Base-by-base conservation (phyloP, 2,888 invertebrate genomes). In the Encarsia formosa region DNA sequence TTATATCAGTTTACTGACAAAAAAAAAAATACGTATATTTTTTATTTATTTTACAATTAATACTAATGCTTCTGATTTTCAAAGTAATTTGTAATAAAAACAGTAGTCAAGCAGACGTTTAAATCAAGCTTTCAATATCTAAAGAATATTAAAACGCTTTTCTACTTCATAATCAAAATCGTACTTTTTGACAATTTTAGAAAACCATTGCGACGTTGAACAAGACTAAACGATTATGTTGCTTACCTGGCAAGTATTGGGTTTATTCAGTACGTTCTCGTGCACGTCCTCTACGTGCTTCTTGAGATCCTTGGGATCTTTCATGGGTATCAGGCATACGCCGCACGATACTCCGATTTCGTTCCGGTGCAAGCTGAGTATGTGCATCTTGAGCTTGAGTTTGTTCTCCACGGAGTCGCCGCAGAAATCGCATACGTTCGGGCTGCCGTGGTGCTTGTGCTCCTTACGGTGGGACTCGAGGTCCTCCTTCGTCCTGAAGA, bases 361-460 rank as follows among this genome's bases (percentile, higher is more conserved):
- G 58, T 79, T 78, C 8, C 79, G 71, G 59, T 81, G 81, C 45
- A 80, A 63, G 24, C 79, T 78, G 37, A 80, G 62, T 4, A 81
- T 76, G 61, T 81, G 81, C 79, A 81, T 81, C 59, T 81, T 80
- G 2, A 81, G 65, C 61, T 80, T 81, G 22, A 81, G 73, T 58
- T 80, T 80, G 54, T 79, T 80, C 9, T 79, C 77, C 3, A 81
- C 73, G 1, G 78, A 71, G 60, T 81, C 81, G 2, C 77, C 81
- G 58, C 81, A 81, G 60, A 80, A 81, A 56, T 80, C 80, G 57
- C 81, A 81, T 4, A 79, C 76, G 61, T 79, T 79, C 0, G 77
- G 76, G 23, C 73, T 76, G 16, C 62, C 63, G 34, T 70, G 73
- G 57, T 71, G 70, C 18, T 75, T 69, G 59, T 81, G 81, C 59